Evolutionary conservation across 1,140 invertebrate species (phyloP), one percentile per base, ranked within the genome.

Genomic region (Tetragonula clypearis): DNA sequence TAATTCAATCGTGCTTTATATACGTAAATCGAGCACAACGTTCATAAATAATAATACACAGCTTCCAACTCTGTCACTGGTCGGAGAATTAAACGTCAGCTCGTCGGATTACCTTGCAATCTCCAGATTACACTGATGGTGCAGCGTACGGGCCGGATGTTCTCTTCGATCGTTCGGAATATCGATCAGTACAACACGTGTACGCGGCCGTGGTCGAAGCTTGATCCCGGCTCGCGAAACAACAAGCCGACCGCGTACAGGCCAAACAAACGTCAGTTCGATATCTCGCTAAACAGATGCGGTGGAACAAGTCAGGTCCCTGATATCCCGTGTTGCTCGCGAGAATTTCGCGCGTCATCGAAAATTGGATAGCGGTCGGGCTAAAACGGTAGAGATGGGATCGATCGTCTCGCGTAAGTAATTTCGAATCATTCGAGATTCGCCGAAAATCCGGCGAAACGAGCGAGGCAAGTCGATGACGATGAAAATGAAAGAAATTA

Each of bases 281-380:
- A 72, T 73, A 79, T 72, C 58, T 41, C 26, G 68, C 65, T 84
- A 79, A 84, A 84, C 82, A 84, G 76, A 84, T 65, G 75, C 58
- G 19, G 75, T 66, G 68, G 82, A 15, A 26, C 56, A 23, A 49
- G 55, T 58, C 66, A 58, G 55, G 60, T 15, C 14, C 23, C 26
- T 49, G 71, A 65, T 65, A 65, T 73, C 30, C 30, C 77, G 41
- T 8, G 56, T 21, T 11, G 21, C 19, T 0, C 23, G 26, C 21
- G 66, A 21, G 53, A 15, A 71, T 80, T 23, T 55, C 53, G 53
- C 60, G 79, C 56, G 66, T 72, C 82, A 60, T 72, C 75, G 82
- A 79, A 84, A 84, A 84, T 84, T 84, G 82, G 82, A 84, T 79
- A 66, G 75, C 66, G 30, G 30, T 30, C 23, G 0, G 65, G 56